Base-by-base conservation (phyloP, 30 jellyfish, hydroid and myxozoan species). In the Euphysa ruthae region DNA sequence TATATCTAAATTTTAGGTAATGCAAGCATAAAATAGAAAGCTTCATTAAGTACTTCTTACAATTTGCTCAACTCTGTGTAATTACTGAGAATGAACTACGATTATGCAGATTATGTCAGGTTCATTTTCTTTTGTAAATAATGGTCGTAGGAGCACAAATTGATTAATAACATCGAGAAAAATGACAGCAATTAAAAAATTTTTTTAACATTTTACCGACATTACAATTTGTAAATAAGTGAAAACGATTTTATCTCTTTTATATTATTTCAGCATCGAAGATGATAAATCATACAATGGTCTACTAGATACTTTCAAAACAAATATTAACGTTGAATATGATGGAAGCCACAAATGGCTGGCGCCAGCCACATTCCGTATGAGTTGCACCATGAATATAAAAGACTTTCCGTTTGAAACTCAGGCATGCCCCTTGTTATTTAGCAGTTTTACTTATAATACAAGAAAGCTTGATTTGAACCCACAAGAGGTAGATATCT, bases 361-460 rank as follows among this genome's bases (percentile, higher is more conserved):
- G 20, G 82, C 93, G 1, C 94, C 96, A 12, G 66, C 79, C 28
- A 86, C 69, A 74, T 74, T 86, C 49, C 69, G 87, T 16, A 72
- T 79, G 21, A 57, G 90, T 66, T 86, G 96, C 66, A 71, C 82
- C 2, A 86, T 86, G 79, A 86, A 86, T 46, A 82, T 86, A 19
- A 82, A 80, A 20, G 73, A 79, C 55, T 86, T 64, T 74, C 96
- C 96, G 1, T 86, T 86, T 56, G 96, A 86, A 43, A 73, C 87
- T 16, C 96, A 86, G 70, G 58, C 24, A 4, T 86, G 96, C 42
- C 93, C 72, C 13, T 73, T 78, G 66, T 64, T 44, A 34, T 86
- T 86, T 50, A 93, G 96, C 15, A 86, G 96, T 62, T 86, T 72
- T 54, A 78, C 96, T n/a, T 78, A 78, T 64, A 93, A 73, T 69